Conservation (phyloP, 2,113 vertebrate genomes). For the Anhinga rufa region DNA sequence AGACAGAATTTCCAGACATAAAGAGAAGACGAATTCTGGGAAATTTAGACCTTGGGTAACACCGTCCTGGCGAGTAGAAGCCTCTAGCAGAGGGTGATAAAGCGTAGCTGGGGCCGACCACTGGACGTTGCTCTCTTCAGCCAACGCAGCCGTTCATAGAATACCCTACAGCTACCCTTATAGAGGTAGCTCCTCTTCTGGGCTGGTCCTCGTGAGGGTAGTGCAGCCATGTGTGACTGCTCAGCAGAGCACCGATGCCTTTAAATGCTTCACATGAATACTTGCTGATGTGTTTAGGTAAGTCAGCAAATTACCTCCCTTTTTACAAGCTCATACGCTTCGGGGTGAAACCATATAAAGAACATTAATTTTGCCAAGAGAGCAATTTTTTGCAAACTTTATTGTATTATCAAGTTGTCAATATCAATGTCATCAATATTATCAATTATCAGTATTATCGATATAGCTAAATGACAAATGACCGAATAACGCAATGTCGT, state of each 20-base stretch:
- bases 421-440: not conserved
- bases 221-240: not conserved
- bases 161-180: not conserved
- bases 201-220: not conserved
- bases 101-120: not conserved
- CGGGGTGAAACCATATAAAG: not conserved
- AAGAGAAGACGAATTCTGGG: not conserved
- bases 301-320: not conserved
- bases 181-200: not conserved
- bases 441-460: not conserved
- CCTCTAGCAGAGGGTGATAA: not conserved
- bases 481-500: not conserved
- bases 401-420: not conserved
- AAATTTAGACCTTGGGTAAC: not conserved
- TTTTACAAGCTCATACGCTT: not conserved
- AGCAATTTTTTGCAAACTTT: not conserved
- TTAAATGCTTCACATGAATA: not conserved
- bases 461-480: not conserved
- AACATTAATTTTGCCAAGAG: not conserved
- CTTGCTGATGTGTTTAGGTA: not conserved
- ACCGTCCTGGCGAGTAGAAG: not conserved
- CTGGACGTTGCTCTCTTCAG: not conserved
- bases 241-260: not conserved
- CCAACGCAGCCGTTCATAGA: not conserved
- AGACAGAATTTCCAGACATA: not conserved